Base-by-base conservation (phyloP, 2,113 vertebrate genomes). In the Puntigrus tetrazona region DNA sequence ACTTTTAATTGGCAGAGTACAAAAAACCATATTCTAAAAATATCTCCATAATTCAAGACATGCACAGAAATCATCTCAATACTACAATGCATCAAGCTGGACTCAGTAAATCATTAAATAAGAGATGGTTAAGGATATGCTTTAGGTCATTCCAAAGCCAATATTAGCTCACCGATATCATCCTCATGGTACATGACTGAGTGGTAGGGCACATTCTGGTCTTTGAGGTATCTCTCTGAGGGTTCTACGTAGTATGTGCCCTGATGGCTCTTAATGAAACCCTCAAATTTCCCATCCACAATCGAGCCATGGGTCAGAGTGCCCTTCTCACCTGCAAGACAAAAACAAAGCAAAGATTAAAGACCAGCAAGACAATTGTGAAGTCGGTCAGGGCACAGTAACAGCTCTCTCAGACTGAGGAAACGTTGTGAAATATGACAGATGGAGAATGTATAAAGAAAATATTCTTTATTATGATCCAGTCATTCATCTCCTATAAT, bases 121-220 rank as follows among this genome's bases (percentile, higher is more conserved):
- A 41, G 14, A 41, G 14, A 25, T 9, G n/a, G 27, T n/a, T 83
- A 43, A 43, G 52, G 11, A 41, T 31, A n/a, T 47, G 38, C 63
- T 16, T 14, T 43, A 73, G 36, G 20, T 45, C 27, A 80, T 2
- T 47, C 10, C 7, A 47, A 77, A 34, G 45, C 8, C 61, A 61
- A 57, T 70, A 74, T 45, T 29, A 87, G 96, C 97, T 97, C 92
- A 99, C 98, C 89, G 76, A 99, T 96, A 91, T 99, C 97, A 88
- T 97, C 95, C 92, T 99, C 98, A 43, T 99, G 98, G 93, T 99
- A 99, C 89, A 99, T 99, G 92, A 99, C 94, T 16, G 98, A 99
- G 87, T 99, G 98, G 92, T 96, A 98, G 4, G 96, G 93, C 4
- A 95, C 90, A 22, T 90, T 91, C 88, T 89, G 92, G 86, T 95